These are phyloP conservation scores for Podarcis raffonei DNA, from an alignment of 2,113 vertebrate genomes.

Conservation along the genomic window DNA sequence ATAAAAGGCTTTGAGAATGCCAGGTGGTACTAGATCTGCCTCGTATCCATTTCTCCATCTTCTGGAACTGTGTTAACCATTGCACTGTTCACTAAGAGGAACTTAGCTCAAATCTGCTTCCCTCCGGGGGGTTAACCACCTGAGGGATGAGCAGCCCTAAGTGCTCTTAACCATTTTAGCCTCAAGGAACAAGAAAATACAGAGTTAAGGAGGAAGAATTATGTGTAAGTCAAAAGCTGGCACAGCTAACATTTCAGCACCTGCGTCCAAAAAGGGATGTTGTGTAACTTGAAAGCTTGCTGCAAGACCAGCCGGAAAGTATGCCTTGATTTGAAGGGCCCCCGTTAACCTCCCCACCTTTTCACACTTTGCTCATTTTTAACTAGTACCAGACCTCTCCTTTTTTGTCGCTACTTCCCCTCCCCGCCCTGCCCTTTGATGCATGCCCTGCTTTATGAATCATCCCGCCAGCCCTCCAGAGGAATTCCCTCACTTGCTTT, in stretches of 20 bases:
- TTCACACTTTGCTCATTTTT: neutral
- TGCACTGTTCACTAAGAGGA: neutral
- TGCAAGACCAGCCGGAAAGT: neutral
- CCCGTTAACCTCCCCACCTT: too few species aligned
- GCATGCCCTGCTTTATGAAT: neutral
- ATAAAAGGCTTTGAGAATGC: neutral
- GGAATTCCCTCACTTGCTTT: neutral
- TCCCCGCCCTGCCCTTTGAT: neutral
- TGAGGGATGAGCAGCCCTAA: neutral
- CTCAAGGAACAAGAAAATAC: neutral
- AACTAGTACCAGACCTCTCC: neutral
- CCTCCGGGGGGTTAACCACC: neutral
- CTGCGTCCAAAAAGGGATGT: neutral
- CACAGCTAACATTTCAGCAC: too few species aligned
- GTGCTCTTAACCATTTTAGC: neutral
- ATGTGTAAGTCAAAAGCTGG: neutral
- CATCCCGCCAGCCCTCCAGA: neutral
- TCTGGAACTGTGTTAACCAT: neutral
- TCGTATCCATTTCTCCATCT: neutral
- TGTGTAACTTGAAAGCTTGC: neutral
- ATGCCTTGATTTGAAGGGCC: neutral
- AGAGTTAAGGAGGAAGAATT: neutral
- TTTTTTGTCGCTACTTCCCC: neutral
- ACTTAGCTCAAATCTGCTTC: too few species aligned
- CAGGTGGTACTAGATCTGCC: neutral